Percentiles rank a stretch among this genome's conserved stretches.
Conservation (phyloP, 2,888 invertebrate species). For the Troides helena region DNA sequence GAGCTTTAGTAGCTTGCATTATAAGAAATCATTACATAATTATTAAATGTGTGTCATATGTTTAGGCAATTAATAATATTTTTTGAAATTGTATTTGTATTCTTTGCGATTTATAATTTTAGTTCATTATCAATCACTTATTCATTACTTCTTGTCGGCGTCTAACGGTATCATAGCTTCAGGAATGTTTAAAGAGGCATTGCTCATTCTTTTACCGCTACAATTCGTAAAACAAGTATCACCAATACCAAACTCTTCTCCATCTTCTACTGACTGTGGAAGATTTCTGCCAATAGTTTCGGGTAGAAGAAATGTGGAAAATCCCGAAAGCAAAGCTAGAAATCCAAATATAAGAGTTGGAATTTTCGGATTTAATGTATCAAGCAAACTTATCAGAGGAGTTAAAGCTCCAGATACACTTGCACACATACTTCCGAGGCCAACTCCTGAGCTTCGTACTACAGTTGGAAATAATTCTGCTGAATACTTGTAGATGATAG, state of each 20-base stretch:
- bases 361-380: constrained; percentile 88
- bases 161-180: constrained; percentile 73
- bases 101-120: background rate
- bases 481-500: constrained; percentile 92
- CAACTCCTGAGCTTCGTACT: constrained; percentile 90
- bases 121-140: too few relatives aligned
- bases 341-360: constrained; percentile 89
- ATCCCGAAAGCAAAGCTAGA: constrained; percentile 86
- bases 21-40: background rate
- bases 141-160: constrained; percentile 57
- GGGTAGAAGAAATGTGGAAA: constrained; percentile 86
- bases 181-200: constrained; percentile 57
- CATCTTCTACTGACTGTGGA: constrained; percentile 91
- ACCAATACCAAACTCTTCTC: constrained; percentile 89
- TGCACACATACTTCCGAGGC: constrained; percentile 91
- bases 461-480: constrained; percentile 93
- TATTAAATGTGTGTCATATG: too few relatives aligned
- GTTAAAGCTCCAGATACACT: constrained; percentile 90
- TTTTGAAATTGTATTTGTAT: too few relatives aligned
- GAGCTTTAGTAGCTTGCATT: background rate
- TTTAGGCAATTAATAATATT: too few relatives aligned
- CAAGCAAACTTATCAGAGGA: constrained; percentile 87
- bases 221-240: constrained; percentile 90
- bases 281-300: constrained; percentile 90
- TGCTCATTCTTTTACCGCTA: constrained; percentile 67